phyloP scores from a whole-genome alignment of 1,140 invertebrate species.

The Drosophila fuyamai region DNA sequence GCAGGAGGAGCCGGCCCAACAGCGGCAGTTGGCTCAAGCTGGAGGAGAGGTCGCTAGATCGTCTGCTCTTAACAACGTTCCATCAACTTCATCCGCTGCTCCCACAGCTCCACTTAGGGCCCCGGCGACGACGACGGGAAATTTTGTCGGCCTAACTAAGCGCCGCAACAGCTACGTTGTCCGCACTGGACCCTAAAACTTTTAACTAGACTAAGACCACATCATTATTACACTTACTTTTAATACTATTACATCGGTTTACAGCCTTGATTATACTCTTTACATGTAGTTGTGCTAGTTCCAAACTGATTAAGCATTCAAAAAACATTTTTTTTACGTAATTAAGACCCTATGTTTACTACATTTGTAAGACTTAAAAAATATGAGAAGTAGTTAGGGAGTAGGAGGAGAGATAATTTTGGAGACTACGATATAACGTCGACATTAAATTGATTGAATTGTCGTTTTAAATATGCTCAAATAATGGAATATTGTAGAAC shows the following conservation, averaged over 20 bases:
- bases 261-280: neutral
- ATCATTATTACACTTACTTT: slow-evolving; percentile 3
- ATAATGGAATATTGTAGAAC: neutral
- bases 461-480: neutral
- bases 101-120: no score
- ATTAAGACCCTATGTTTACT: slow-evolving; percentile 8
- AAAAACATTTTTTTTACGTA: neutral
- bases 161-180: slow-evolving; percentile 41
- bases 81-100: neutral
- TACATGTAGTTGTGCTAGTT: slow-evolving; percentile 20
- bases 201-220: slow-evolving; percentile 1
- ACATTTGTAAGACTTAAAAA: slow-evolving; percentile 27
- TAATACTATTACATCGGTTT: neutral
- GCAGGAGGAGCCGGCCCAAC: neutral
- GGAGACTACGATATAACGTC: neutral
- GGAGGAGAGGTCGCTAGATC: neutral
- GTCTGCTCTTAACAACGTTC: no score
- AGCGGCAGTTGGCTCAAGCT: neutral
- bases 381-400: neutral
- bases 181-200: neutral
- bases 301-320: slow-evolving; percentile 14
- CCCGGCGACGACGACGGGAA: no score
- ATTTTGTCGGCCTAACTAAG: slow-evolving; percentile 15
- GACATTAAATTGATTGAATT: neutral
- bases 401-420: neutral